A percentile compares a stretch with the other conserved stretches of the same genome.
Conservation (phyloP, 2,113 vertebrate genomes). For the Pterocles orientalis region DNA sequence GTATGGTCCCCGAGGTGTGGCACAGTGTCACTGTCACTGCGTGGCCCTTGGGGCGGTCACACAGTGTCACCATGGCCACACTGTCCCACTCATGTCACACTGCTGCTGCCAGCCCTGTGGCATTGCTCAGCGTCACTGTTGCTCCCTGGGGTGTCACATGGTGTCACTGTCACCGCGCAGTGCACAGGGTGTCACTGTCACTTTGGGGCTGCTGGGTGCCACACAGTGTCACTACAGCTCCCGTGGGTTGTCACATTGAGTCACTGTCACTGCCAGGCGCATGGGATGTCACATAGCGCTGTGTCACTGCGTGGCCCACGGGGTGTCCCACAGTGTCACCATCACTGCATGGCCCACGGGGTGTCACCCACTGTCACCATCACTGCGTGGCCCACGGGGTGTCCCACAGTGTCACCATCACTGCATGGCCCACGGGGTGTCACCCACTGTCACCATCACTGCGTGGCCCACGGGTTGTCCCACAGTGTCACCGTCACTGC, state of each 20-base stretch:
- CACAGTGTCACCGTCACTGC: neutral
- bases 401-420: neutral
- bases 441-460: neutral
- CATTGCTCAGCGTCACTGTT: neutral
- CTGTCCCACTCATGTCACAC: neutral
- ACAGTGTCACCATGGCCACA: neutral
- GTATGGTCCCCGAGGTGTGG: neutral
- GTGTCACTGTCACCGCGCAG: conserved; percentile 34
- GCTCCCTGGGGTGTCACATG: conserved; percentile 41
- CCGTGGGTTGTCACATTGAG: conserved; percentile 38
- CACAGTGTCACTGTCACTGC: neutral
- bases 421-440: neutral
- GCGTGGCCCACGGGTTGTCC: neutral
- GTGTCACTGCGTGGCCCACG: neutral
- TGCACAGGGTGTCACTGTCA: conserved; percentile 39
- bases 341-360: neutral
- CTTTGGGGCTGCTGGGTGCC: neutral
- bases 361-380: neutral
- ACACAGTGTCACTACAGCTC: conserved; percentile 37
- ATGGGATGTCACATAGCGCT: neutral
- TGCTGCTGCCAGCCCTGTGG: neutral
- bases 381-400: neutral
- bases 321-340: neutral
- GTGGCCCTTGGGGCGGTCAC: rapidly evolving
- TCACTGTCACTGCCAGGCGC: neutral